Conservation (phyloP, 2,797 vertebrate genomes). For the Hypotaenidia philippensis region DNA sequence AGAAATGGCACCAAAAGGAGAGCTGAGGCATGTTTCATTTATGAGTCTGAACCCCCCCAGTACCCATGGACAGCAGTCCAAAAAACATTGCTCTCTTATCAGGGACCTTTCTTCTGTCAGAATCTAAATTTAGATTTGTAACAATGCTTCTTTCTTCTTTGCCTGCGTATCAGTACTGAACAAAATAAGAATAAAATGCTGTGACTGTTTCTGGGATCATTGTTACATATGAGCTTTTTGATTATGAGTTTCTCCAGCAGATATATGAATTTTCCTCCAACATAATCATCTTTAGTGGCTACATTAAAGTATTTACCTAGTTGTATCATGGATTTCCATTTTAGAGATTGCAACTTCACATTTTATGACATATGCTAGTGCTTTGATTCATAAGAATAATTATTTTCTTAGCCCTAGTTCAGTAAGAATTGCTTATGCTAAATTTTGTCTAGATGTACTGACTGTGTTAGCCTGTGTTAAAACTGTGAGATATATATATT, state of each 20-base stretch:
- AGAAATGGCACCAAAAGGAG: background rate
- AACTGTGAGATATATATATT: background rate
- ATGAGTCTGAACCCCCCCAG: background rate
- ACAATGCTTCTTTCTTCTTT: background rate
- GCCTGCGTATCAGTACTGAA: background rate
- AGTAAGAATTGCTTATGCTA: background rate
- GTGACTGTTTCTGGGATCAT: background rate
- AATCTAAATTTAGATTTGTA: background rate
- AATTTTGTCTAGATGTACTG: background rate
- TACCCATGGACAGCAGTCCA: background rate
- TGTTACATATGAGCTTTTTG: background rate
- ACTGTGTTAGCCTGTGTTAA: background rate
- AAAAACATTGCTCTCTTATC: background rate
- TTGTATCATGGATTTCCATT: background rate
- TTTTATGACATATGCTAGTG: background rate
- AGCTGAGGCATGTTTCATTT: background rate
- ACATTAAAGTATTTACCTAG: background rate
- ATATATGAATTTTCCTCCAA: background rate
- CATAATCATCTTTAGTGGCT: background rate
- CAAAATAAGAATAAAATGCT: background rate
- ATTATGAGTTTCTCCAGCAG: background rate
- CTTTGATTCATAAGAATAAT: background rate
- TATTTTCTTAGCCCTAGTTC: background rate
- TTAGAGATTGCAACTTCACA: background rate
- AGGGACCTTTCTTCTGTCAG: background rate